A percentile compares a stretch with the other conserved stretches of the same genome.
These are phyloP conservation scores for Mythimna impura DNA, from an alignment of 2,888 invertebrate species.

Conservation along the genomic window DNA sequence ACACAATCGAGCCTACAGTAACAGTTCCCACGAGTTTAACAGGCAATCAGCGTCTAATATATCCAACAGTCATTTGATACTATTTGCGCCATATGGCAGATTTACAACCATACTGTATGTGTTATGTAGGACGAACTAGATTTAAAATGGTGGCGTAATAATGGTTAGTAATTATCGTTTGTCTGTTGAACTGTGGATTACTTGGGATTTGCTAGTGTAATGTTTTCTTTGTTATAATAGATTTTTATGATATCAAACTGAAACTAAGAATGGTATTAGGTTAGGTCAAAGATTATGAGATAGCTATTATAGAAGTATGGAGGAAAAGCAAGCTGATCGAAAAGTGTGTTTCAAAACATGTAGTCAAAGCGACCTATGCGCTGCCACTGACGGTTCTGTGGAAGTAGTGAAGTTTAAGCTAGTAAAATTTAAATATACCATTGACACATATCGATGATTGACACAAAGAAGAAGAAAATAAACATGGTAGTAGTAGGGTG, in stretches of 20 bases:
- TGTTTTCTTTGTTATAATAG: background rate
- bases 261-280: background rate
- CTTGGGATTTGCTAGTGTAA: background rate
- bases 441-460: too few relatives aligned
- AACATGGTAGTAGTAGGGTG: too few relatives aligned
- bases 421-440: too few relatives aligned
- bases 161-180: background rate
- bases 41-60: slow-evolving; percentile 43
- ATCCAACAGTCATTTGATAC: slow-evolving; percentile 49
- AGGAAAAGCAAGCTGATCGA: too few relatives aligned
- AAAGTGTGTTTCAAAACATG: too few relatives aligned
- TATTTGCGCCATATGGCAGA: slow-evolving; percentile 41
- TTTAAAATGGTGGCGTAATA: slow-evolving; percentile 40
- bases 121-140: slow-evolving; percentile 30
- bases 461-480: too few relatives aligned
- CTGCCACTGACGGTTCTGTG: too few relatives aligned
- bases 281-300: too few relatives aligned
- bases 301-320: too few relatives aligned
- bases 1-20: slow-evolving; percentile 17
- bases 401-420: too few relatives aligned
- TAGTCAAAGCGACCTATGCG: too few relatives aligned
- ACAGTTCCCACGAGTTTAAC: slow-evolving; percentile 61
- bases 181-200: slow-evolving; percentile 5
- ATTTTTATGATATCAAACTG: background rate
- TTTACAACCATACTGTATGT: slow-evolving; percentile 5